Evolutionary conservation across 2,113 vertebrate genomes (phyloP).

Genomic region (Mastomys coucha): DNA sequence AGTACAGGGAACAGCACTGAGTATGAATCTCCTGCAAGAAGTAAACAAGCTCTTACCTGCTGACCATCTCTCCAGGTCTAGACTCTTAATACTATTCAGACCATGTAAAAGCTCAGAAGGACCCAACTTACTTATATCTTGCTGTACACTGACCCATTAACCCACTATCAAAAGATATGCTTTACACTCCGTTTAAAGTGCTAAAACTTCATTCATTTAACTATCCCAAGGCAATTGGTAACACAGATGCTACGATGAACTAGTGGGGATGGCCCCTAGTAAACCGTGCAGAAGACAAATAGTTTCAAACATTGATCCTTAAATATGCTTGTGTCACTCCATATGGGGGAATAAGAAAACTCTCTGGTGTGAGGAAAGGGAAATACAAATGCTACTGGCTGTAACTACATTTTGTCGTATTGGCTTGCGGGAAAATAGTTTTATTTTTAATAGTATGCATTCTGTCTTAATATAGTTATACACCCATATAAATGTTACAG

Average conservation of each 20-base stretch:
- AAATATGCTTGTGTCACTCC: background rate
- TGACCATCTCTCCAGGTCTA: background rate
- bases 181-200: background rate
- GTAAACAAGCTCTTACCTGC: too few relatives aligned
- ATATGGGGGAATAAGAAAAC: background rate
- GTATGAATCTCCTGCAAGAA: too few relatives aligned
- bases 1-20: too few relatives aligned
- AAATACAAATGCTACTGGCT: background rate
- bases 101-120: background rate
- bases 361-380: background rate
- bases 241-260: background rate
- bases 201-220: background rate
- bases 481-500: background rate
- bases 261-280: background rate
- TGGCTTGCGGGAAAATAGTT: conserved; percentile 1
- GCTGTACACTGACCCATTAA: background rate
- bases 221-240: background rate
- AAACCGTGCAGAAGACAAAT: background rate
- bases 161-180: background rate
- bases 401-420: background rate
- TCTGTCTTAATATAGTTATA: background rate
- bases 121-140: background rate
- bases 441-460: background rate
- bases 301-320: background rate
- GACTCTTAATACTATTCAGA: background rate